Conservation (phyloP, 2,113 vertebrate genomes). For the Silurus meridionalis region DNA sequence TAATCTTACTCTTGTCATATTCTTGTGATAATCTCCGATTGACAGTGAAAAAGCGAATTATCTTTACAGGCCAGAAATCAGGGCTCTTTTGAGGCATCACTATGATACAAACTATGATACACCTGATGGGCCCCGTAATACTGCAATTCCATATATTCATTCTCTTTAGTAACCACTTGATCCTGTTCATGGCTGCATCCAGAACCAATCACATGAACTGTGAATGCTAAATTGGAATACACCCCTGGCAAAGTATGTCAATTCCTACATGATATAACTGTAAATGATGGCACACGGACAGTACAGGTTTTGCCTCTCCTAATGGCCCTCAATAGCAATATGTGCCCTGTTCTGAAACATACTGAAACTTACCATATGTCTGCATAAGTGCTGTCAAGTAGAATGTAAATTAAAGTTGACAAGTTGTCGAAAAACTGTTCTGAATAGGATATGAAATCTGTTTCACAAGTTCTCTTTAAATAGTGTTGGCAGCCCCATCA, state of each 20-base stretch:
- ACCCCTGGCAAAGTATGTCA: neutral
- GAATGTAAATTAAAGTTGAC: neutral
- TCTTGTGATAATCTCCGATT: neutral
- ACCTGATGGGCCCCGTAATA: neutral
- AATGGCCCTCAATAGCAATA: neutral
- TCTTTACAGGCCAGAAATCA: neutral
- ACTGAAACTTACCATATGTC: neutral
- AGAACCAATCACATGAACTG: neutral
- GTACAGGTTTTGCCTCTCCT: neutral
- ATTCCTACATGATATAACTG: neutral
- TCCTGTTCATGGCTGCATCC: neutral
- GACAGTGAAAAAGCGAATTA: neutral
- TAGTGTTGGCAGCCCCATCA: neutral
- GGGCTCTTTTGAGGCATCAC: neutral
- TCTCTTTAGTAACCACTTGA: neutral
- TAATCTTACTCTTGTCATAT: neutral
- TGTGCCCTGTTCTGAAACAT: neutral
- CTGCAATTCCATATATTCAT: neutral
- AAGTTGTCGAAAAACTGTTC: neutral
- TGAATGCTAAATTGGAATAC: neutral
- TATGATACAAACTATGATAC: neutral
- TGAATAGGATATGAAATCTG: neutral
- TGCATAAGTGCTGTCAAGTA: neutral
- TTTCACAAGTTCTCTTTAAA: neutral
- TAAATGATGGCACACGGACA: neutral